phyloP scores from a whole-genome alignment of 2,797 vertebrate species.

The Garrulus glandarius region DNA sequence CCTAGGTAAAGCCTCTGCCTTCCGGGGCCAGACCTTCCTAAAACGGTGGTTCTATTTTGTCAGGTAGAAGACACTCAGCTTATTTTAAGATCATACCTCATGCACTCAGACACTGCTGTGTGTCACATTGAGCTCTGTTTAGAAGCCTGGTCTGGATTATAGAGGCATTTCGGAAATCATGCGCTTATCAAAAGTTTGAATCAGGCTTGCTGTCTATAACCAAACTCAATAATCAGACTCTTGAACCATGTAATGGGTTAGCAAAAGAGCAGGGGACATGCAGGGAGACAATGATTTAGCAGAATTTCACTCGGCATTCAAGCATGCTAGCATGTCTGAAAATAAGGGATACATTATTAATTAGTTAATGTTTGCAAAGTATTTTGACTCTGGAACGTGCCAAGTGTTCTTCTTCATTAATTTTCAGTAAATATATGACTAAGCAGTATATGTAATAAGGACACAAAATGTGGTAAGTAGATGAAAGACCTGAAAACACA shows the following conservation, averaged over 20 bases:
- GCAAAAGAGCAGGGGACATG: background rate
- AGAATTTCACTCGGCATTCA: constrained; percentile 51
- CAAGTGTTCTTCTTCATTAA: constrained; percentile 45
- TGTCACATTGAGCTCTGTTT: constrained; percentile 38
- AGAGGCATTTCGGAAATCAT: background rate
- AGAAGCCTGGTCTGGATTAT: constrained; percentile 20
- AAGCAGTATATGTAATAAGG: constrained; percentile 41
- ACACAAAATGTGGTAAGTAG: constrained; percentile 37
- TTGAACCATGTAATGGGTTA: constrained; percentile 22
- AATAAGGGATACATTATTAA: constrained; percentile 68
- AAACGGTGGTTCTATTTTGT: background rate
- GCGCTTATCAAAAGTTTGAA: constrained; percentile 49
- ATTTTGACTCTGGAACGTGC: constrained; percentile 33
- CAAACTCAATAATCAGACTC: background rate
- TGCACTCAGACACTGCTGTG: background rate
- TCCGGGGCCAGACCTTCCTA: background rate
- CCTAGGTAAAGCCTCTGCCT: background rate
- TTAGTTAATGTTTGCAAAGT: constrained; percentile 64
- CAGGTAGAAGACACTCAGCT: background rate
- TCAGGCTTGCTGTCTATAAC: constrained; percentile 27
- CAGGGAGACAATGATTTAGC: constrained; percentile 53
- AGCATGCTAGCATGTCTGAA: constrained; percentile 52
- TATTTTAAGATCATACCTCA: constrained; percentile 44
- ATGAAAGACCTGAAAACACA: constrained; percentile 30
- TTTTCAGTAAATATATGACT: constrained; percentile 55